Evolutionary conservation across 2,113 vertebrate genomes (phyloP).

Genomic region (Phalacrocorax aristotelis): DNA sequence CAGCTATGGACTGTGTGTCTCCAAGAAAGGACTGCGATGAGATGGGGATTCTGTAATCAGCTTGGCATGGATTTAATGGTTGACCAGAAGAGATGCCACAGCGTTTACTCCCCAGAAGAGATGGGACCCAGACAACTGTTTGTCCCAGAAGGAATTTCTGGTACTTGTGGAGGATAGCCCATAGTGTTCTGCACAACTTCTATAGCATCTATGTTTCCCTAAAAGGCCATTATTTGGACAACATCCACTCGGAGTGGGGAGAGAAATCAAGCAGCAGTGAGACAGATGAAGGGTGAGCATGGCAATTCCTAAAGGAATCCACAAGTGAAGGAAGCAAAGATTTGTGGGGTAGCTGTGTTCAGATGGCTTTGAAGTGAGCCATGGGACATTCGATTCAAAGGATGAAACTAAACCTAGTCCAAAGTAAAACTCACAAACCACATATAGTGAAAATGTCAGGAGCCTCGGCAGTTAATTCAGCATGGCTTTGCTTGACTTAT

Average conservation of each 20-base stretch:
- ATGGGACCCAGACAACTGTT: neutral
- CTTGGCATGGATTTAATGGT: neutral
- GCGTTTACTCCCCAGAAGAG: neutral
- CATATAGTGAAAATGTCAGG: neutral
- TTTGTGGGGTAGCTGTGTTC: neutral
- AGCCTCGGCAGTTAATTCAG: neutral
- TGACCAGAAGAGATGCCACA: neutral
- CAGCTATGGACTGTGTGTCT: neutral
- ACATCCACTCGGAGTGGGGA: neutral
- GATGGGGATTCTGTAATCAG: neutral
- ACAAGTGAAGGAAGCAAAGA: neutral
- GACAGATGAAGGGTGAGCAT: neutral
- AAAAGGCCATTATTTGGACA: neutral
- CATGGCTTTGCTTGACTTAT: neutral
- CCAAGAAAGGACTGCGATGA: neutral
- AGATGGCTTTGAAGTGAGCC: neutral
- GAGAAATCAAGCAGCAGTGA: neutral
- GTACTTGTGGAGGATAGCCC: neutral
- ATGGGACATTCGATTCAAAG: neutral
- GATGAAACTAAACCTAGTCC: neutral
- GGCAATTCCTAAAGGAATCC: neutral
- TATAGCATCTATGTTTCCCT: neutral
- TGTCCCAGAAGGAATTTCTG: neutral
- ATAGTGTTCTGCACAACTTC: neutral
- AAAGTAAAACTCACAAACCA: neutral